A percentile compares a stretch with the other conserved stretches of the same genome.
Evolutionary conservation across 2,888 invertebrate species (phyloP).

Genomic region (Pristionchus mayeri): DNA sequence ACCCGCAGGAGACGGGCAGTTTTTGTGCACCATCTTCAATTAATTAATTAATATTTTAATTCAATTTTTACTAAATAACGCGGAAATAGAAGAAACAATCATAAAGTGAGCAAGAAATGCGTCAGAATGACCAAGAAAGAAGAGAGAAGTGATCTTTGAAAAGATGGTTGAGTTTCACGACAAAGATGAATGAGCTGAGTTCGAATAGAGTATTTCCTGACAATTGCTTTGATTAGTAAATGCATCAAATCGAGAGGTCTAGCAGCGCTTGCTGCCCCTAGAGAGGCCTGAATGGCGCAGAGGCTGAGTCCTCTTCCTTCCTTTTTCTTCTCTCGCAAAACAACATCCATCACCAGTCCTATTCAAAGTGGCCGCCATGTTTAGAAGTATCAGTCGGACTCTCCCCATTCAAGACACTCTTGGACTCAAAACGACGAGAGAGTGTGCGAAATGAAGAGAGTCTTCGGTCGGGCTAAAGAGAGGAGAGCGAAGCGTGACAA

Average conservation of each 20-base stretch:
- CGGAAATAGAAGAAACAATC: too few relatives aligned
- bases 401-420: not conserved
- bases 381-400: too few relatives aligned
- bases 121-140: too few relatives aligned
- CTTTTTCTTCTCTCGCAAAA: not conserved
- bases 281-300: not conserved
- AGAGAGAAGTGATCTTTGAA: not conserved
- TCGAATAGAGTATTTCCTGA: too few relatives aligned
- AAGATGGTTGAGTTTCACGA: not conserved
- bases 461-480: not conserved
- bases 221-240: too few relatives aligned
- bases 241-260: not conserved
- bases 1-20: slow-evolving; percentile 60
- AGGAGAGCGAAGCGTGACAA: not conserved
- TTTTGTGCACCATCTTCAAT: slow-evolving; percentile 53
- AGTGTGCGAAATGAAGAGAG: not conserved
- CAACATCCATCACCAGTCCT: not conserved
- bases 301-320: not conserved
- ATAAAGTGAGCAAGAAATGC: not conserved
- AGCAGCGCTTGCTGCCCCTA: not conserved
- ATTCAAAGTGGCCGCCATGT: too few relatives aligned
- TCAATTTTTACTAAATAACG: too few relatives aligned
- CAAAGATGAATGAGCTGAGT: too few relatives aligned
- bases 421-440: not conserved
- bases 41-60: not conserved